Evolutionary conservation across 2,888 invertebrate species (phyloP).

Genomic region (Emmelina monodactyla): DNA sequence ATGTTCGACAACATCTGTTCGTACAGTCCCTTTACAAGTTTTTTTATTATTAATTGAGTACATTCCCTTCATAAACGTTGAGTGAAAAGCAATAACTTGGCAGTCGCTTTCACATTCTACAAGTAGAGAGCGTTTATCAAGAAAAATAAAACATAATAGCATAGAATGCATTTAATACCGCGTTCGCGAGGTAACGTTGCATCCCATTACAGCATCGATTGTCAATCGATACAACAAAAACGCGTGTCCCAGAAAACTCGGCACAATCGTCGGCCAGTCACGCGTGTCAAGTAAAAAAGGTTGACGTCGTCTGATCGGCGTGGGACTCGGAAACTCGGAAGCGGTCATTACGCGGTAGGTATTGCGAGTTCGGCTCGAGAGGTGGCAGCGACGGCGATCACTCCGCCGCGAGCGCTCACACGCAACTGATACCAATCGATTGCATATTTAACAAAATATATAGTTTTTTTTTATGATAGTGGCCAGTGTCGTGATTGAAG

Average conservation of each 20-base stretch:
- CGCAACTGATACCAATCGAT: background rate
- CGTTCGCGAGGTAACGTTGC: too few species aligned
- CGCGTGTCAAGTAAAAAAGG: slow-evolving; percentile 15
- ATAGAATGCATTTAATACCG: too few species aligned
- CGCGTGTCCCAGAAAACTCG: slow-evolving; percentile 3
- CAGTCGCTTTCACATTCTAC: too few species aligned
- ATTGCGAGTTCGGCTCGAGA: slow-evolving; percentile 10
- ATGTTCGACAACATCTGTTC: too few species aligned
- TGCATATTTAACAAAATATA: background rate
- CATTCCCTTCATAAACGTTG: too few species aligned
- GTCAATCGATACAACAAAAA: background rate
- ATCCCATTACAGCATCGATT: too few species aligned
- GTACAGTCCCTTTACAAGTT: too few species aligned
- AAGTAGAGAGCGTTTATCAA: too few species aligned
- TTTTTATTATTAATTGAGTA: too few species aligned
- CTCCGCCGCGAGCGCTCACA: slow-evolving; percentile 28
- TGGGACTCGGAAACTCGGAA: slow-evolving; percentile 17
- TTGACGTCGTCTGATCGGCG: slow-evolving; percentile 14
- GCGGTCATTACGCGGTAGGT: slow-evolving; percentile 10
- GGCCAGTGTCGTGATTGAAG: slow-evolving; percentile 1
- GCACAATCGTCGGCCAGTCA: slow-evolving; percentile 5
- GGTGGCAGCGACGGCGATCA: slow-evolving; percentile 29
- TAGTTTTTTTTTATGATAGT: background rate
- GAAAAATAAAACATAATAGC: too few species aligned
- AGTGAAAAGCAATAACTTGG: too few species aligned